A percentile compares a stretch with the other conserved stretches of the same genome.
These are phyloP conservation scores for Cynaeus angustus DNA, from an alignment of 2,888 invertebrate species.

Conservation along the genomic window DNA sequence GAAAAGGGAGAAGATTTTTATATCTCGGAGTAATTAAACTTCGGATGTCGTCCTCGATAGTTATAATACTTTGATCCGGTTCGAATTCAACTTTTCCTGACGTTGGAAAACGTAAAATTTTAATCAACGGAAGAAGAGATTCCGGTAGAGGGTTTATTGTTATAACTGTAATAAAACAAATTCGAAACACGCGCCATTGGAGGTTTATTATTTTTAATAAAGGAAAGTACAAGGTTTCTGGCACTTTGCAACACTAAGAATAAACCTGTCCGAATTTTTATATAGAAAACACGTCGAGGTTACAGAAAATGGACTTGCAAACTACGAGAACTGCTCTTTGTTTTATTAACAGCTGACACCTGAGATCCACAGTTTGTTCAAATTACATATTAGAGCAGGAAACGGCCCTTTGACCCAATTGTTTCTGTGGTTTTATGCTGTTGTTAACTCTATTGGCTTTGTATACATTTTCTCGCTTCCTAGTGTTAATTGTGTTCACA, in stretches of 20 bases:
- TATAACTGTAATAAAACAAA: constrained; percentile 9
- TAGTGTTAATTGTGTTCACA: too few relatives aligned
- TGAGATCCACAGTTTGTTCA: constrained; percentile 19
- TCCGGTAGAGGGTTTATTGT: not conserved
- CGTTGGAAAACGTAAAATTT: constrained; percentile 8
- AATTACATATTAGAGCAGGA: constrained; percentile 16
- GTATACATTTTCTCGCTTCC: too few relatives aligned
- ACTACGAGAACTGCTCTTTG: constrained; percentile 10
- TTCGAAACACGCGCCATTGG: not conserved
- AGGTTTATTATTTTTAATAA: constrained; percentile 7
- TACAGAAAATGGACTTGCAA: not conserved
- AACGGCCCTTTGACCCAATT: constrained; percentile 25
- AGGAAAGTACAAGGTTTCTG: constrained; percentile 14
- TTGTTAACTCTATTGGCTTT: not conserved
- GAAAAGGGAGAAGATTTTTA: constrained; percentile 38
- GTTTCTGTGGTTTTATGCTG: constrained; percentile 16
- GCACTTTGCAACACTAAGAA: not conserved
- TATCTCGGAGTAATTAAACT: constrained; percentile 31
- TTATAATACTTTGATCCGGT: constrained; percentile 38
- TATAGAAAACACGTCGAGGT: not conserved
- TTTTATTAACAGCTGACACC: constrained; percentile 22
- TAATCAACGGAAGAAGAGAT: not conserved
- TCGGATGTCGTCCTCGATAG: constrained; percentile 26
- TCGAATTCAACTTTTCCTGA: constrained; percentile 17
- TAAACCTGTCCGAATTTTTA: too few relatives aligned